phyloP scores from a whole-genome alignment of 1,140 invertebrate genomes.

The Homalodisca vitripennis region DNA sequence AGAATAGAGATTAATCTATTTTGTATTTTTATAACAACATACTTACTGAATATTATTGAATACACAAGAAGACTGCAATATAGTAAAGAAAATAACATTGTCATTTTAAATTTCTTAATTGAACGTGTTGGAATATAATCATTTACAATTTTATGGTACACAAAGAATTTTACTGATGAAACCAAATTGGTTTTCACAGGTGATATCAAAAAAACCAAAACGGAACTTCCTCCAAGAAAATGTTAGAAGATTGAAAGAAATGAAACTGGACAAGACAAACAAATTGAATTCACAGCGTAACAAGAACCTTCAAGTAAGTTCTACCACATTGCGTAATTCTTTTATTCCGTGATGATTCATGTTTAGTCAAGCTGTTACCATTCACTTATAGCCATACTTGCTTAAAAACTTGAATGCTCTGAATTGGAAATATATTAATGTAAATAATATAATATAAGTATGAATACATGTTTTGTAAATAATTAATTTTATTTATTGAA shows the following conservation, averaged over 20 bases:
- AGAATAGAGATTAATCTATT: too few relatives aligned
- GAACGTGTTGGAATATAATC: background rate
- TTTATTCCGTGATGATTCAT: background rate
- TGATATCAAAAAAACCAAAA: conserved; percentile 8
- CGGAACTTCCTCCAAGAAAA: conserved; percentile 16
- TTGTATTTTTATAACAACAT: background rate
- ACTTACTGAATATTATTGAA: background rate
- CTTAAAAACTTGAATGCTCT: too few relatives aligned
- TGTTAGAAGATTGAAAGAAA: conserved; percentile 14
- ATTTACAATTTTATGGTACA: background rate
- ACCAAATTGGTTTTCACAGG: background rate
- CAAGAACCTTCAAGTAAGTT: background rate
- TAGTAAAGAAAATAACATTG: too few relatives aligned
- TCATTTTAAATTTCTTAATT: background rate
- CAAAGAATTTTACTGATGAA: background rate
- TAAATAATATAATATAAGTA: background rate
- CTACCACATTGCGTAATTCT: background rate
- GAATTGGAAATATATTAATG: background rate
- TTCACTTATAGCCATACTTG: too few relatives aligned
- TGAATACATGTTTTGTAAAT: background rate
- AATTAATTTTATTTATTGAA: too few relatives aligned
- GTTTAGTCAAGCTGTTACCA: background rate
- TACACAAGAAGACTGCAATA: background rate
- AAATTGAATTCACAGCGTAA: background rate
- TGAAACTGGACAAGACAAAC: conserved; percentile 20